These are phyloP conservation scores for Falco berigora DNA, from an alignment of 2,797 vertebrate species.

Conservation along the genomic window DNA sequence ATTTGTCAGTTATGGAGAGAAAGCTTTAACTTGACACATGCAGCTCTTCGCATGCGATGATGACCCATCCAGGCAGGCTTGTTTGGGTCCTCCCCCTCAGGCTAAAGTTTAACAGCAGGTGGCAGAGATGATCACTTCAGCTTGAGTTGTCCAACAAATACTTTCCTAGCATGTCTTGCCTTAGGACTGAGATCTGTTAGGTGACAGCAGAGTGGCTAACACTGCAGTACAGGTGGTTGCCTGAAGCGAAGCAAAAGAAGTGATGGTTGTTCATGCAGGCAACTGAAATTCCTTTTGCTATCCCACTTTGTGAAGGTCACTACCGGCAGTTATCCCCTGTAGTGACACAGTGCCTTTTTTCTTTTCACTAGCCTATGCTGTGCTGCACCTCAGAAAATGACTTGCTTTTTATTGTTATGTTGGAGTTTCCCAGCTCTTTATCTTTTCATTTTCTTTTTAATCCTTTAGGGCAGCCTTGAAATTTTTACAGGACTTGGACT, in stretches of 20 bases:
- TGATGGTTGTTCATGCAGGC: not conserved
- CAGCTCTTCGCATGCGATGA: not conserved
- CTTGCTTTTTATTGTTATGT: not conserved
- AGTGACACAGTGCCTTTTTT: not conserved
- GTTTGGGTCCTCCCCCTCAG: not conserved
- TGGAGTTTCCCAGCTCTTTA: not conserved
- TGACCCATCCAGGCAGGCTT: not conserved
- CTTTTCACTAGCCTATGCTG: not conserved
- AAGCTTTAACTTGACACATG: not conserved
- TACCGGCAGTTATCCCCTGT: not conserved
- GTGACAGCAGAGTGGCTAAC: not conserved
- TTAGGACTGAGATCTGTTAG: not conserved
- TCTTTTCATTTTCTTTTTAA: not conserved
- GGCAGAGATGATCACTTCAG: not conserved
- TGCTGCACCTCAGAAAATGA: not conserved
- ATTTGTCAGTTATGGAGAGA: not conserved
- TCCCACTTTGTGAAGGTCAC: not conserved
- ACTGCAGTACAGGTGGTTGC: not conserved
- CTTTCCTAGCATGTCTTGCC: not conserved
- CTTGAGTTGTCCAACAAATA: not conserved
- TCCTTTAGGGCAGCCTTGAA: conserved; percentile 86
- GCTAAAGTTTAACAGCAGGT: not conserved
- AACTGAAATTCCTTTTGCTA: not conserved
- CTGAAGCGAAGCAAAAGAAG: not conserved
- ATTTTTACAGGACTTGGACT: conserved; percentile 89